Conservation (phyloP, 2,797 vertebrate species). For the Eulemur rubriventer region DNA sequence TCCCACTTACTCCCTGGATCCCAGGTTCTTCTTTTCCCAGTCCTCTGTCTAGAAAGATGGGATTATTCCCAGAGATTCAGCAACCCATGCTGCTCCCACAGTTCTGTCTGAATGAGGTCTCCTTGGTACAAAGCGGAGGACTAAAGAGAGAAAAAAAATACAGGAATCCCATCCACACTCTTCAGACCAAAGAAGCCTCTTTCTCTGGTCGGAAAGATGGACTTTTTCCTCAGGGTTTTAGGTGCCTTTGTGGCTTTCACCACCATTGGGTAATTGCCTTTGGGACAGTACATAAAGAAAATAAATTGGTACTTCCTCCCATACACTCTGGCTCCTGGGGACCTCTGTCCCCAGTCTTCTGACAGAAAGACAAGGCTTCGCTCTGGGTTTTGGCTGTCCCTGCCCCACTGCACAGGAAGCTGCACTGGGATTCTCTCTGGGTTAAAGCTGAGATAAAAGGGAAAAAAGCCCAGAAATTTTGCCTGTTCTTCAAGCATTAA, state of each 20-base stretch:
- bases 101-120: background rate
- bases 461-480: background rate
- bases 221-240: background rate
- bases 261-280: background rate
- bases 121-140: background rate
- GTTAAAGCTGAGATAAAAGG: background rate
- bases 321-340: background rate
- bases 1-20: background rate
- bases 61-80: background rate
- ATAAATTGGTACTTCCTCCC: too few relatives aligned
- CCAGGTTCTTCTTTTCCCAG: background rate
- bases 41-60: background rate
- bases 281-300: background rate
- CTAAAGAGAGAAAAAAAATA: background rate
- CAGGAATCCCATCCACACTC: background rate
- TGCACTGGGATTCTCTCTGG: background rate
- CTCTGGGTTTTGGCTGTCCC: background rate
- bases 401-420: background rate
- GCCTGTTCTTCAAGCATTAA: background rate
- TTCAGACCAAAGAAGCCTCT: background rate
- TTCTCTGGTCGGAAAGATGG: background rate
- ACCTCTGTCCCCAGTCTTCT: background rate
- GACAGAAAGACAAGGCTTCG: background rate
- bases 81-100: background rate
- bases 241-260: background rate